Base-by-base conservation (phyloP, 2,888 invertebrate species). In the Pilophorus perplexus region DNA sequence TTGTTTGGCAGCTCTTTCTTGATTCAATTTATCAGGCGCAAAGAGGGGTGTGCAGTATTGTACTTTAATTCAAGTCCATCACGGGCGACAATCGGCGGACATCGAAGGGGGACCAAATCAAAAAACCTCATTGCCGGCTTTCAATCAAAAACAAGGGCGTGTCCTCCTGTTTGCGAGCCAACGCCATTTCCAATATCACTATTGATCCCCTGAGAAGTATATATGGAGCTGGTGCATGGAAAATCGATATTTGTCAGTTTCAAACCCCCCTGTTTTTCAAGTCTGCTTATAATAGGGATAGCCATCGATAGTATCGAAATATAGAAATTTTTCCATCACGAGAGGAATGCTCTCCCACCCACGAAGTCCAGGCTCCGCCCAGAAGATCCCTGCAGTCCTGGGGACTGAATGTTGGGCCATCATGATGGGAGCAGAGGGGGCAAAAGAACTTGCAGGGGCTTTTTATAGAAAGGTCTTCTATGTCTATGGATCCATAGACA, bases 1-100 rank as follows among this genome's bases (percentile, higher is more conserved):
- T 62, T 62, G 62, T 62, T 62, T 62, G 62, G 28, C 28, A 46
- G 48, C 62, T 62, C 48, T 42, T 59, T 44, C 59, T 59, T 42
- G 42, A 59, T 59, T 59, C 44, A 59, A 59, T 59, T 59, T 42
- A 59, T 59, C 59, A n/a, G 52, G 28, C 22, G 14, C 55, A 18
- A 12, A 22, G 12, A 18, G 12, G 33, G 20, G 55, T 20, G 23
- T 16, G 33, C 38, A 6, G 20, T 55, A 55, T 55, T 55, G 55
- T 55, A 37, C 22, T 55, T 37, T 55, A 55, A 55, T 55, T 37
- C 55, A 1, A 27, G 16, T 22, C 46, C 22, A 25, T 3, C n/a
- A n/a, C 46, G 46, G 12, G 52, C 22, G 16, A 16, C 52, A 18
- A 52, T 20, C 52, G 52, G n/a, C n/a, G n/a, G n/a, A n/a, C n/a